A percentile compares a stretch with the other conserved stretches of the same genome.
These are phyloP conservation scores for Drosophila ogumai DNA, from an alignment of 1,140 invertebrate genomes.

Conservation along the genomic window DNA sequence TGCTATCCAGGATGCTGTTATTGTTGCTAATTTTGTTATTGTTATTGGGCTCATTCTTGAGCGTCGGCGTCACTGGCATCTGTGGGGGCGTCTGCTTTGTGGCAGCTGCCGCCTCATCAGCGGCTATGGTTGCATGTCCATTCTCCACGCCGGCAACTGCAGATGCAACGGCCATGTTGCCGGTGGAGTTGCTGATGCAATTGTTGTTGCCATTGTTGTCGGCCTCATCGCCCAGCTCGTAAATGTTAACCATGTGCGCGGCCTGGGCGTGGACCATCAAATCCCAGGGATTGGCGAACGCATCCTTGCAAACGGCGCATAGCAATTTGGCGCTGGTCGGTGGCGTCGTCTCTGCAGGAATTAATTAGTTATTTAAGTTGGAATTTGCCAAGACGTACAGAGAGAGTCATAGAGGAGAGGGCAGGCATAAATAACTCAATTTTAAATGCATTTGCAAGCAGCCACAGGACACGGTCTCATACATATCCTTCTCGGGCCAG, in stretches of 20 bases:
- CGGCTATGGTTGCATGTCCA: slow-evolving; percentile 40
- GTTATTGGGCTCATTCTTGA: slow-evolving; percentile 78
- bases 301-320: slow-evolving; percentile 92
- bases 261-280: slow-evolving; percentile 92
- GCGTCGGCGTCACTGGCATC: slow-evolving; percentile 68
- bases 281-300: slow-evolving; percentile 91
- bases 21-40: slow-evolving; percentile 79
- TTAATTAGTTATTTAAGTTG: slow-evolving; percentile 84
- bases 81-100: slow-evolving; percentile 57
- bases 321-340: slow-evolving; percentile 87
- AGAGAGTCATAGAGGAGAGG: neutral
- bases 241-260: slow-evolving; percentile 93
- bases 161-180: slow-evolving; percentile 49
- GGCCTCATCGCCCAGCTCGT: slow-evolving; percentile 88
- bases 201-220: slow-evolving; percentile 29
- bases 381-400: slow-evolving; percentile 45
- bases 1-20: slow-evolving; percentile 47
- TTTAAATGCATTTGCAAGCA: slow-evolving; percentile 75
- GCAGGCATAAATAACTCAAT: slow-evolving; percentile 80
- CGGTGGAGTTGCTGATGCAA: slow-evolving; percentile 18
- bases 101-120: slow-evolving; percentile 56
- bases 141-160: slow-evolving; percentile 51
- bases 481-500: slow-evolving; percentile 46
- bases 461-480: slow-evolving; percentile 45
- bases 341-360: slow-evolving; percentile 72